Percentiles rank a stretch among this genome's conserved stretches.
phyloP scores from a whole-genome alignment of 2,113 vertebrate species.

The Rhegmatorhina hoffmannsi region DNA sequence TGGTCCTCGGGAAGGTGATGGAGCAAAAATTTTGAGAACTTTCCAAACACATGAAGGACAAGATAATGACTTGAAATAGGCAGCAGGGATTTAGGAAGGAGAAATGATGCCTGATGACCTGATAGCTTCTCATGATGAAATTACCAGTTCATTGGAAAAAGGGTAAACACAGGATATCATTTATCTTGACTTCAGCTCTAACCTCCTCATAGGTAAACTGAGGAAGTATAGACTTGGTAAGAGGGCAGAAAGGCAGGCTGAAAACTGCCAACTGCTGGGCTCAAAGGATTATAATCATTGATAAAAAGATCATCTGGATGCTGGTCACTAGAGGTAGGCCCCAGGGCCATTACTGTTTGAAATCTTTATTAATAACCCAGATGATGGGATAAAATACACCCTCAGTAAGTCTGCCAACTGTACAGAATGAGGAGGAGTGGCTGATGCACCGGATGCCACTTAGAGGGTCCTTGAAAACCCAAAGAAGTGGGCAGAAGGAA shows the following conservation, averaged over 20 bases:
- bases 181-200: not conserved
- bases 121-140: not conserved
- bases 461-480: not conserved
- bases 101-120: not conserved
- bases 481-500: not conserved
- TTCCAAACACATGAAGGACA: not conserved
- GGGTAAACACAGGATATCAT: fast-evolving
- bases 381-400: not conserved
- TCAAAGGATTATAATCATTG: not conserved
- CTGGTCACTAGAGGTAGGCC: not conserved
- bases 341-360: not conserved
- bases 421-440: not conserved
- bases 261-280: not conserved
- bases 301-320: not conserved
- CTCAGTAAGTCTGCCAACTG: not conserved
- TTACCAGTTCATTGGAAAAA: not conserved
- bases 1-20: not conserved
- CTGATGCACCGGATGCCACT: not conserved
- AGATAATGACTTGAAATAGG: not conserved
- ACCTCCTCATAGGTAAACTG: not conserved
- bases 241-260: not conserved
- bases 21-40: not conserved
- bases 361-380: not conserved
- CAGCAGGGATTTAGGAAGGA: not conserved
- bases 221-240: not conserved